Evolutionary conservation across 1,140 invertebrate genomes (phyloP).

Genomic region (Philotrypesis tridentata): DNA sequence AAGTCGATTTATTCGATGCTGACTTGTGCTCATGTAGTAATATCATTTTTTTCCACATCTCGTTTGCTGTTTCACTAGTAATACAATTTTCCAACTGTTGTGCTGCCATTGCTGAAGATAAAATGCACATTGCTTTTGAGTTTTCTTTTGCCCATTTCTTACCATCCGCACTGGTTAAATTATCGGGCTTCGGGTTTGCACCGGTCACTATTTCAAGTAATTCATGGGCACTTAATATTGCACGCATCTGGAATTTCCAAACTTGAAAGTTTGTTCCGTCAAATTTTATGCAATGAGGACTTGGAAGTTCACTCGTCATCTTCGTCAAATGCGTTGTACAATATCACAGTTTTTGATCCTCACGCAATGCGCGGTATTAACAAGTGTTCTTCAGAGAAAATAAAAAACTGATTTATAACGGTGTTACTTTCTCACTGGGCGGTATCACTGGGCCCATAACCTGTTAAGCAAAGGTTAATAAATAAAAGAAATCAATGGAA

Average conservation of each 20-base stretch:
- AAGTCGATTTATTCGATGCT: neutral
- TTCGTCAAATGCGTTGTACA: neutral
- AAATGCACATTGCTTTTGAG: neutral
- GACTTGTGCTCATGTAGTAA: neutral
- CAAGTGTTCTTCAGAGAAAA: neutral
- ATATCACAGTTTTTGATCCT: too few species aligned
- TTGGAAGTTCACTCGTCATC: neutral
- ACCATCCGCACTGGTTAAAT: neutral
- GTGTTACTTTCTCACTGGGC: too few species aligned
- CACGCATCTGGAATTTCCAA: neutral
- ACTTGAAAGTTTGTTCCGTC: constrained; percentile 9
- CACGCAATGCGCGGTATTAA: neutral
- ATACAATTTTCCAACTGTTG: neutral
- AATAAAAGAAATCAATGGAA: too few species aligned
- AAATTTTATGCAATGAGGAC: neutral
- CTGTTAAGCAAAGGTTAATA: too few species aligned
- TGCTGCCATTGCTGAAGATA: neutral
- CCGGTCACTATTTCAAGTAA: neutral
- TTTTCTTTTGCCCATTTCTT: neutral
- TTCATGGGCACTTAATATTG: neutral
- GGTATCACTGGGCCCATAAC: neutral
- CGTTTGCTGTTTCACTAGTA: neutral
- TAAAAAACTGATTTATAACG: neutral
- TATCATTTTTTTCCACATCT: constrained; percentile 14
- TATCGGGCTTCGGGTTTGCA: neutral